Percentiles rank a stretch among this genome's conserved stretches.
Conservation (phyloP, 1,140 invertebrate species). For the Penaeus vannamei region DNA sequence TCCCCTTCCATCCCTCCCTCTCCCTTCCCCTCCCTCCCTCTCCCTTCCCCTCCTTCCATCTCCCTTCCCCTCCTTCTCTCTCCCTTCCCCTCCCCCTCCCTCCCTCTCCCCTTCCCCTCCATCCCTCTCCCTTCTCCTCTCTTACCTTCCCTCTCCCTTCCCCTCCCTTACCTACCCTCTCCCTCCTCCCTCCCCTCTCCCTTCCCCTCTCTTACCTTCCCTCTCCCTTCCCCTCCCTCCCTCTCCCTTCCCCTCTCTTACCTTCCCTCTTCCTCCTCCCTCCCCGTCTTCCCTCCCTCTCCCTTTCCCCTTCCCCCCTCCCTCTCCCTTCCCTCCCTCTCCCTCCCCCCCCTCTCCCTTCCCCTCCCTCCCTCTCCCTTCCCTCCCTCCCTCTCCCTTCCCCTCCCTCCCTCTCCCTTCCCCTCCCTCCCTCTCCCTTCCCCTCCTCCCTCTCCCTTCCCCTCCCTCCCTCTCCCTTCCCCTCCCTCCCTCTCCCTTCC, state of each 20-base stretch:
- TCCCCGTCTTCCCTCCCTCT: neutral
- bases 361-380: neutral
- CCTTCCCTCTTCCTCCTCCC: slow-evolving; percentile 21
- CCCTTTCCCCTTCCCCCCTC: neutral
- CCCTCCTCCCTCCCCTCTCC: too few species aligned
- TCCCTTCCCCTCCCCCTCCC: neutral
- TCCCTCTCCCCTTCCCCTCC: neutral
- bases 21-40: too few species aligned
- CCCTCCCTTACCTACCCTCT: too few species aligned
- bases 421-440: neutral
- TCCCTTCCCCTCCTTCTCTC: too few species aligned
- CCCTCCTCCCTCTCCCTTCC: neutral
- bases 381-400: neutral
- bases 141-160: too few species aligned
- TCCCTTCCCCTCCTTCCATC: too few species aligned
- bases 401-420: too few species aligned
- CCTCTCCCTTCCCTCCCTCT: neutral
- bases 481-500: neutral
- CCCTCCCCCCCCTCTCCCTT: neutral
- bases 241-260: neutral
- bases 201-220: too few species aligned
- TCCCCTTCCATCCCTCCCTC: too few species aligned
- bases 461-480: neutral
- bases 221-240: too few species aligned
- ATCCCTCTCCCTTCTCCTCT: too few species aligned